Evolutionary conservation across 2,797 vertebrate species (phyloP).

Genomic region (Varecia variegata): DNA sequence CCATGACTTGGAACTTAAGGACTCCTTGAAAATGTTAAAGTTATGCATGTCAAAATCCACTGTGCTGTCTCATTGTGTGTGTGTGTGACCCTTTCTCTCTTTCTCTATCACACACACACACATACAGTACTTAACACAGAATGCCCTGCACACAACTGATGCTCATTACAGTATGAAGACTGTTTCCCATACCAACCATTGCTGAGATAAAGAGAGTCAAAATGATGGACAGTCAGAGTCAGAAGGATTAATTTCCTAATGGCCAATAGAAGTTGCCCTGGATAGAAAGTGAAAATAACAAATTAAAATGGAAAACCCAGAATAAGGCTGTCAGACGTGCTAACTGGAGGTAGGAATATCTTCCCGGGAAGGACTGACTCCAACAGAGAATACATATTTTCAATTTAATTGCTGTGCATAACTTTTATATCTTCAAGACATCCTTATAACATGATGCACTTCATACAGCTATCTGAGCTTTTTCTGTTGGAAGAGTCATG

Average conservation of each 20-base stretch:
- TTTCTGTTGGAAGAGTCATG: neutral
- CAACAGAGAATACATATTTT: neutral
- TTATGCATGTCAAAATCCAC: neutral
- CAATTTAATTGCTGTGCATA: neutral
- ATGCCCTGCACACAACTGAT: neutral
- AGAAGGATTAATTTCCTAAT: neutral
- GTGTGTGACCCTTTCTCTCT: neutral
- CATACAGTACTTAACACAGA: neutral
- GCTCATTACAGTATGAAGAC: neutral
- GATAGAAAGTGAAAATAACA: constrained; percentile 6
- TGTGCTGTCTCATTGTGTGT: neutral
- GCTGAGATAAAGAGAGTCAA: neutral
- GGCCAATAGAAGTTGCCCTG: neutral
- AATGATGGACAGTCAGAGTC: neutral
- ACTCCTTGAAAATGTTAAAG: neutral
- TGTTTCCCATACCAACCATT: neutral
- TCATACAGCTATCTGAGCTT: neutral
- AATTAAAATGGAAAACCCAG: neutral
- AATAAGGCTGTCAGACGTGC: neutral
- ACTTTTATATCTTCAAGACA: neutral
- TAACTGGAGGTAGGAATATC: neutral
- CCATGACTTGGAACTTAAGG: neutral
- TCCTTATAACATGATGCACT: neutral
- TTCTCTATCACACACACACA: neutral
- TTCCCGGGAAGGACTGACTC: neutral